phyloP scores from a whole-genome alignment of 2,113 vertebrate species.

The Sapayoa aenigma region DNA sequence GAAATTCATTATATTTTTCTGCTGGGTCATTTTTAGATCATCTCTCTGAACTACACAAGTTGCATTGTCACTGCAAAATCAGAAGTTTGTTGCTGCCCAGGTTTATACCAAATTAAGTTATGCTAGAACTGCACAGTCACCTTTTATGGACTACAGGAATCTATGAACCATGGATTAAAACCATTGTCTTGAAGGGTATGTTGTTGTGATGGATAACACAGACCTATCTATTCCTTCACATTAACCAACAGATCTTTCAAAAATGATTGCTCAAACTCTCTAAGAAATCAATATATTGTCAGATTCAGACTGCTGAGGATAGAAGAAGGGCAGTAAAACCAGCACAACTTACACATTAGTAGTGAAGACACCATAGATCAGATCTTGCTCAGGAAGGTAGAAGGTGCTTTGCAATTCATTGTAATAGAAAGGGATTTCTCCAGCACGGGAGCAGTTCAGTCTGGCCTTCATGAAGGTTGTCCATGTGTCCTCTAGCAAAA shows the following conservation, averaged over 20 bases:
- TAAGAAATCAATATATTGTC: neutral
- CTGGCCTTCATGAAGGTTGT: constrained; percentile 90
- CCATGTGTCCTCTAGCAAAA: constrained; percentile 90
- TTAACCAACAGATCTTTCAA: neutral
- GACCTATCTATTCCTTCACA: neutral
- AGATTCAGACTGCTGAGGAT: neutral
- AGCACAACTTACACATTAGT: constrained; percentile 84
- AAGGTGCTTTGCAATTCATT: constrained; percentile 90
- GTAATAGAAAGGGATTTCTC: constrained; percentile 89
- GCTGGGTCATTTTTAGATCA: neutral
- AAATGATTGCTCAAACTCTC: neutral
- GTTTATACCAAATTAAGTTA: neutral
- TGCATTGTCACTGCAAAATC: neutral
- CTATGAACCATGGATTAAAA: neutral
- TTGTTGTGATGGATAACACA: neutral
- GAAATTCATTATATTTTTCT: neutral
- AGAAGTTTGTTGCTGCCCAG: neutral
- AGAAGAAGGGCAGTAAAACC: neutral
- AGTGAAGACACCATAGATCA: constrained; percentile 89
- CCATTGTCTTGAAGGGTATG: neutral
- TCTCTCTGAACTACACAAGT: neutral
- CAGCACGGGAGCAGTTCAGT: constrained; percentile 87
- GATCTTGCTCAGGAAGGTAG: constrained; percentile 87
- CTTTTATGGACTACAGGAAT: neutral
- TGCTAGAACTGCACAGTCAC: neutral